phyloP scores from a whole-genome alignment of 2,888 invertebrate genomes.

The Melinopterus prodromus region DNA sequence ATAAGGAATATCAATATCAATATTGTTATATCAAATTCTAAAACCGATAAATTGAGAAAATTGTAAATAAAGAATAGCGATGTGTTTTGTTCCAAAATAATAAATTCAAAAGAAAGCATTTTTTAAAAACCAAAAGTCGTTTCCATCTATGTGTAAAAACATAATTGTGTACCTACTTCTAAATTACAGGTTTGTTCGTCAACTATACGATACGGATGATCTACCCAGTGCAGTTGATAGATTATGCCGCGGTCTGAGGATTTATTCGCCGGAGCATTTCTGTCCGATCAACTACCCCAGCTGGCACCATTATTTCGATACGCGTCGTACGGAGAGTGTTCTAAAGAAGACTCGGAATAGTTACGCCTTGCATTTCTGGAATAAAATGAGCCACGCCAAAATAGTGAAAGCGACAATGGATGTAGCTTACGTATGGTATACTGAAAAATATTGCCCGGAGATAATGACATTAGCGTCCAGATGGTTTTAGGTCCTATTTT shows the following conservation, averaged over 20 bases:
- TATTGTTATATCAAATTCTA: too few species aligned
- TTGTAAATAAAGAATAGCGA: too few species aligned
- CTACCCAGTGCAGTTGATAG: background rate
- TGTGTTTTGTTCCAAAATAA: too few species aligned
- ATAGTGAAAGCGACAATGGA: slow-evolving; percentile 59
- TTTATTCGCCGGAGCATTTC: background rate
- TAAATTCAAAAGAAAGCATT: too few species aligned
- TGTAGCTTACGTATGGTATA: slow-evolving; percentile 63
- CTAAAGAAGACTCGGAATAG: slow-evolving; percentile 58
- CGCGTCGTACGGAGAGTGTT: background rate
- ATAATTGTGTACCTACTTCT: too few species aligned
- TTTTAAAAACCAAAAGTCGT: too few species aligned
- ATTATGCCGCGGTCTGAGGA: background rate
- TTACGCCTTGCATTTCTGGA: slow-evolving; percentile 67
- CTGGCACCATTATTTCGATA: background rate
- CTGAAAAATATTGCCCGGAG: slow-evolving; percentile 63
- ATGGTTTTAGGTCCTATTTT: background rate
- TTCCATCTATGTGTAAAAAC: too few species aligned
- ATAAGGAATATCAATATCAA: too few species aligned
- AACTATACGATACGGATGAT: background rate
- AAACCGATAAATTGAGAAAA: too few species aligned
- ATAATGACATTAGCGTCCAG: slow-evolving; percentile 43
- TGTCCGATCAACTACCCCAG: background rate
- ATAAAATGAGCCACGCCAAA: slow-evolving; percentile 62
- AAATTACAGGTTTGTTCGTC: background rate